Conservation (phyloP, 2,888 invertebrate species). For the Drosophila hawaiiensis region DNA sequence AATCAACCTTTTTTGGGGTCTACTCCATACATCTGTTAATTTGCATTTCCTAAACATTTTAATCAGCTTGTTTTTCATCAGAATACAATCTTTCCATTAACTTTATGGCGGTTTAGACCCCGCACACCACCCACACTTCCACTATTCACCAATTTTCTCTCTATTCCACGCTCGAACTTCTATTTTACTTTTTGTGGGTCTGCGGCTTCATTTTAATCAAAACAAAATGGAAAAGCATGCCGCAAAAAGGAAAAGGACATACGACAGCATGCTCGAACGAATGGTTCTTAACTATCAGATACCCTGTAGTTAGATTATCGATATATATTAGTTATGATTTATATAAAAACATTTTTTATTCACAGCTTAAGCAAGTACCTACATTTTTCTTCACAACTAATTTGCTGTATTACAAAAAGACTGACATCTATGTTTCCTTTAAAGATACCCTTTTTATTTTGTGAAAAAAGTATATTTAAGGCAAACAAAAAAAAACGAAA, state of each 20-base stretch:
- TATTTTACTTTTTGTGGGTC: slow-evolving; percentile 35
- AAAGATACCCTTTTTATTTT: neutral
- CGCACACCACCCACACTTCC: neutral
- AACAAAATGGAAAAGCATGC: slow-evolving; percentile 66
- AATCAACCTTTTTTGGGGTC: slow-evolving; percentile 11
- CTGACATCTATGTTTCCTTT: neutral
- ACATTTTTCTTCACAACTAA: neutral
- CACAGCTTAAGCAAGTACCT: neutral
- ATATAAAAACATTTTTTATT: neutral
- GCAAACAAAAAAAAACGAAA: slow-evolving; percentile 15
- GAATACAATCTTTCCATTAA: slow-evolving; percentile 45
- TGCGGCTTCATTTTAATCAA: slow-evolving; percentile 73
- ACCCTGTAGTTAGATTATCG: neutral
- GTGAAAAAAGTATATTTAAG: slow-evolving; percentile 1
- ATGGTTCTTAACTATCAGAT: neutral
- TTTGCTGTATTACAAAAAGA: neutral
- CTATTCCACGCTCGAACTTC: slow-evolving; percentile 20
- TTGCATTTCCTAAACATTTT: slow-evolving; percentile 56
- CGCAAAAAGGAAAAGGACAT: slow-evolving; percentile 12
- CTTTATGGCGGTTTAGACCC: slow-evolving; percentile 33
- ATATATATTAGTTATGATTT: neutral
- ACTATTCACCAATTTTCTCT: neutral
- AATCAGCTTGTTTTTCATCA: slow-evolving; percentile 58
- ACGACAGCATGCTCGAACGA: neutral
- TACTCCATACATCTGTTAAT: slow-evolving; percentile 33